These are phyloP conservation scores for Rousettus madagascariensis DNA, from an alignment of 2,797 vertebrate species.

Conservation along the genomic window DNA sequence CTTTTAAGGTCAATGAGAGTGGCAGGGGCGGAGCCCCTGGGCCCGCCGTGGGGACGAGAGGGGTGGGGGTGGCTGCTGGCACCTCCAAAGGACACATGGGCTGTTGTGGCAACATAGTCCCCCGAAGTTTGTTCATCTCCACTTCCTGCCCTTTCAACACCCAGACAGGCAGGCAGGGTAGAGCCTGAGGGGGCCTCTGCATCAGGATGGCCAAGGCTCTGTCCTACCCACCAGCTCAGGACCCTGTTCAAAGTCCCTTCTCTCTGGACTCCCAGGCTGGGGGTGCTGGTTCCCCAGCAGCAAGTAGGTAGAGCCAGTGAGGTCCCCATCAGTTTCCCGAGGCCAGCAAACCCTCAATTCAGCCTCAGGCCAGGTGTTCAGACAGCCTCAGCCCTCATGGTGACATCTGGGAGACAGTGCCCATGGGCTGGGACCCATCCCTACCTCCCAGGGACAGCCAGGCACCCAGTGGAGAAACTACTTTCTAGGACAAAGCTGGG, in stretches of 20 bases:
- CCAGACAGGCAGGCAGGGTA: neutral
- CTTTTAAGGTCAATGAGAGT: conserved; percentile 42
- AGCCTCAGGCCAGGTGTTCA: neutral
- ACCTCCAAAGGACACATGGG: rapidly evolving
- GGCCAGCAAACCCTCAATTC: too few relatives aligned
- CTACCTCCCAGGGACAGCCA: neutral
- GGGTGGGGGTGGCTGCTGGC: neutral
- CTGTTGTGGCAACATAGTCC: neutral
- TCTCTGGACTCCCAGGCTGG: neutral
- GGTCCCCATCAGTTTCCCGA: neutral
- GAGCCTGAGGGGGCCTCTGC: neutral
- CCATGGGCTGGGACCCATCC: neutral
- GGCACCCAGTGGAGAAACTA: neutral
- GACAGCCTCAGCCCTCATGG: rapidly evolving
- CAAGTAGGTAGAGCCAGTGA: neutral
- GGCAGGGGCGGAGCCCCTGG: neutral
- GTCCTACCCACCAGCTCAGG: neutral
- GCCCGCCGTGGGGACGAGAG: neutral
- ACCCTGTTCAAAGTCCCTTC: neutral
- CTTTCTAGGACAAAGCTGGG: neutral
- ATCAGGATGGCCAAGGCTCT: neutral
- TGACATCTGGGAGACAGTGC: neutral
- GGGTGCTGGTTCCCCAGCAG: neutral
- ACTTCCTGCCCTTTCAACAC: conserved; percentile 54
- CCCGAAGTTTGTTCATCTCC: neutral